phyloP scores from a whole-genome alignment of 2,113 vertebrate species.

The Gymnorhina tibicen region DNA sequence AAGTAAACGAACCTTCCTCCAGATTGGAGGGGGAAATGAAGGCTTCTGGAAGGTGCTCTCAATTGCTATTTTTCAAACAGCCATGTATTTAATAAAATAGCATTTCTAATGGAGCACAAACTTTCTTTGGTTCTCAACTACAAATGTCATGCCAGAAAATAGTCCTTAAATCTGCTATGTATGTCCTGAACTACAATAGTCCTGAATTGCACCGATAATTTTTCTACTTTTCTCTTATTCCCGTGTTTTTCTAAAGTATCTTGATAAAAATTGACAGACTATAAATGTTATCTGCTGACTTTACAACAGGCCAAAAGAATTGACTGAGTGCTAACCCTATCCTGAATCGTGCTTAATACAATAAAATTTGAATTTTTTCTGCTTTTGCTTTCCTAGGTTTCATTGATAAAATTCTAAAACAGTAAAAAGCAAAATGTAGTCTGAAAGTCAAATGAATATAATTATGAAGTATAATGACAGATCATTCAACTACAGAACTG shows the following conservation, averaged over 20 bases:
- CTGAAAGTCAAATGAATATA: not conserved
- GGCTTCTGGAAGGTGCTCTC: not conserved
- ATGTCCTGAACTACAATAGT: accelerated
- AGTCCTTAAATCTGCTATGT: not conserved
- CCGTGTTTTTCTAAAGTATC: not conserved
- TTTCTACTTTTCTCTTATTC: not conserved
- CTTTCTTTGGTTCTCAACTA: not conserved
- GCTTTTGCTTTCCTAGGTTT: not conserved
- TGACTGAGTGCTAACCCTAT: not conserved
- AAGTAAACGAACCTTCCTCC: not conserved
- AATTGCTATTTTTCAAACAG: not conserved
- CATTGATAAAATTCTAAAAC: not conserved
- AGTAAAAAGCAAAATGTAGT: not conserved
- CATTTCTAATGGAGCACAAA: not conserved
- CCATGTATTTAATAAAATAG: not conserved
- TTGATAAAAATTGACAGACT: not conserved
- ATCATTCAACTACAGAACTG: not conserved
- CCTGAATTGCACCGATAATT: not conserved
- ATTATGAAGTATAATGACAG: not conserved
- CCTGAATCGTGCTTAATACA: not conserved
- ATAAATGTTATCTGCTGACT: not conserved
- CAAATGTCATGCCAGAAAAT: not conserved
- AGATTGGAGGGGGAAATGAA: not conserved
- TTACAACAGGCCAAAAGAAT: not conserved
- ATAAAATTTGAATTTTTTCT: not conserved